Conservation (phyloP, 2,797 vertebrate genomes). For the Siniperca obscura region DNA sequence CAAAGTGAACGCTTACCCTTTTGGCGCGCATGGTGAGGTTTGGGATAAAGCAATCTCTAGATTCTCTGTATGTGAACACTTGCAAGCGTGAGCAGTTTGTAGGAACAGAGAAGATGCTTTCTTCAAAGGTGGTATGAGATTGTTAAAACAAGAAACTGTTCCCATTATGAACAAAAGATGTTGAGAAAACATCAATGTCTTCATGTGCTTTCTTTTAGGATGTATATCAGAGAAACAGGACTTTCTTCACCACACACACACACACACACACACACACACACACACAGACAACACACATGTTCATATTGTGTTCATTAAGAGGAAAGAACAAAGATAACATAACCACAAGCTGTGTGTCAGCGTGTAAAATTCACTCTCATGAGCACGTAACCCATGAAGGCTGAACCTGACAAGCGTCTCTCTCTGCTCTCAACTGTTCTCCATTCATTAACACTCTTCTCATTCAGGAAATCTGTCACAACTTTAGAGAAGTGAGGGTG, state of each 20-base stretch:
- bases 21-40: constrained; percentile 20
- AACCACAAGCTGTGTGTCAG: constrained; percentile 47
- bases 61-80: constrained; percentile 32
- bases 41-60: constrained; percentile 25
- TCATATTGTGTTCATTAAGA: constrained; percentile 48
- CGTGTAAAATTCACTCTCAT: constrained; percentile 48
- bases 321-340: constrained; percentile 27
- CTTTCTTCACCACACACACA: constrained; percentile 1
- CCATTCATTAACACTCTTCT: constrained; percentile 69
- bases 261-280: neutral
- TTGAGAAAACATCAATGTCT: neutral
- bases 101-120: constrained; percentile 13
- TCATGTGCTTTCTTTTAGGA: neutral
- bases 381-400: constrained; percentile 33
- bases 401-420: constrained; percentile 34
- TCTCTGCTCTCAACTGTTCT: constrained; percentile 17
- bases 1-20: constrained; percentile 51
- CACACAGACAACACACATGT: neutral
- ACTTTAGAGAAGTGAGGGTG: constrained; percentile 46
- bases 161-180: constrained; percentile 23
- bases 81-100: constrained; percentile 29
- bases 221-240: neutral
- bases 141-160: constrained; percentile 32
- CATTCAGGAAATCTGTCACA: constrained; percentile 68
- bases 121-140: constrained; percentile 19